These are phyloP conservation scores for Solenopsis fugax DNA, from an alignment of 1,140 invertebrate genomes.

Conservation along the genomic window DNA sequence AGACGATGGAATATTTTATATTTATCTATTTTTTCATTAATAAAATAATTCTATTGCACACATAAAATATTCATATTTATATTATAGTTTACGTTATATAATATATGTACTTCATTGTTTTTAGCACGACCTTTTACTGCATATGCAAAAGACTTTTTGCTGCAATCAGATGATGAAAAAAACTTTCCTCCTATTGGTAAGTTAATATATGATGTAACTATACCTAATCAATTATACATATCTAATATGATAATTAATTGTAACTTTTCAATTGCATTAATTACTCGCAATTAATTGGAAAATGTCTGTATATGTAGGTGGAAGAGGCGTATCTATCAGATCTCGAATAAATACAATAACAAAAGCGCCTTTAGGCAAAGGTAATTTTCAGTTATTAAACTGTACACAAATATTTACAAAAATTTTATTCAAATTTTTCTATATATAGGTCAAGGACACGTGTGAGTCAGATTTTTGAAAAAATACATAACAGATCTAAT, in stretches of 20 bases:
- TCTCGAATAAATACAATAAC: background rate
- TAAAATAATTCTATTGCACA: background rate
- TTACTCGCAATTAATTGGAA: slow-evolving; percentile 9
- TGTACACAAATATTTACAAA: background rate
- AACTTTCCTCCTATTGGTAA: slow-evolving; percentile 53
- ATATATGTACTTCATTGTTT: background rate
- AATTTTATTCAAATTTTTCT: background rate
- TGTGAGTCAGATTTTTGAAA: too few species aligned
- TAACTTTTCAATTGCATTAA: slow-evolving; percentile 14
- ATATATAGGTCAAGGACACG: too few species aligned
- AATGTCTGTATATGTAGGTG: background rate
- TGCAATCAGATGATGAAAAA: background rate
- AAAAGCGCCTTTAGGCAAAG: slow-evolving; percentile 34
- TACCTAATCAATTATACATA: background rate
- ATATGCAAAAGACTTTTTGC: background rate
- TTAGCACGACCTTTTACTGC: background rate
- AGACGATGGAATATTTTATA: background rate
- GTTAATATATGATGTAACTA: background rate
- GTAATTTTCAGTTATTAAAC: slow-evolving; percentile 20
- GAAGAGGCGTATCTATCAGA: slow-evolving; percentile 9
- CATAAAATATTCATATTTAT: background rate
- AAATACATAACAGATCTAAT: too few species aligned
- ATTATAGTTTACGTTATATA: background rate
- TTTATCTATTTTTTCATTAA: background rate
- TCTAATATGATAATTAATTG: background rate